phyloP scores from a whole-genome alignment of 2,113 vertebrate species.

The Lonchura striata region DNA sequence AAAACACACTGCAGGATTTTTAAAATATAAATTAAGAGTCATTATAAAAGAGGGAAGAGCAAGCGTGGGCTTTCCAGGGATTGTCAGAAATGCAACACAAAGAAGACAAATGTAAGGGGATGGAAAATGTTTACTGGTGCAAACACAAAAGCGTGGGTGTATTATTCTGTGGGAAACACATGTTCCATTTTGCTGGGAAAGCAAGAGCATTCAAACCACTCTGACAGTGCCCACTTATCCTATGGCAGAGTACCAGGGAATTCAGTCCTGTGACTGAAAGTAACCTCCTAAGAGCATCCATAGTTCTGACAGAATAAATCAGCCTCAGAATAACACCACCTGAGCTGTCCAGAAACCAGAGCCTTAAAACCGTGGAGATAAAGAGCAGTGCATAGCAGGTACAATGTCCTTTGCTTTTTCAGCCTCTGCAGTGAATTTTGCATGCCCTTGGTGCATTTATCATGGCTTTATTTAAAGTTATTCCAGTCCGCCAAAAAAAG shows the following conservation, averaged over 20 bases:
- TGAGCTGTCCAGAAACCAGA: background rate
- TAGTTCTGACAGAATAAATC: background rate
- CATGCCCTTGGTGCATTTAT: background rate
- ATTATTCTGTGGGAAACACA: constrained; percentile 19
- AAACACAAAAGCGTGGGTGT: background rate
- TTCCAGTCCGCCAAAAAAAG: constrained; percentile 26
- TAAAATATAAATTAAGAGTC: background rate
- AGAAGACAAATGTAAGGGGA: background rate
- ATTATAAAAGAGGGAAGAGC: background rate
- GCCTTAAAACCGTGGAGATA: background rate
- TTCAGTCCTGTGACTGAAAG: background rate
- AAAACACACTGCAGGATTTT: background rate
- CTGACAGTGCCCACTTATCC: background rate
- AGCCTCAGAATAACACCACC: background rate
- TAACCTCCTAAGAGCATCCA: background rate
- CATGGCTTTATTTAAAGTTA: background rate
- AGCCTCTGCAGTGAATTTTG: background rate
- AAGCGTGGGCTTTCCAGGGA: background rate
- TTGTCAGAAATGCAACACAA: background rate
- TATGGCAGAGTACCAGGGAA: background rate
- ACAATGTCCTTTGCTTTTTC: background rate
- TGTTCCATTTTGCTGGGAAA: constrained; percentile 13
- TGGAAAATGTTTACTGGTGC: constrained; percentile 6
- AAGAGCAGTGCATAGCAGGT: background rate
- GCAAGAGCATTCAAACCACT: background rate